Evolutionary conservation across 1,140 invertebrate genomes (phyloP), one percentile per base, ranked within the genome.

Genomic region (Matsumurasca onukii): DNA sequence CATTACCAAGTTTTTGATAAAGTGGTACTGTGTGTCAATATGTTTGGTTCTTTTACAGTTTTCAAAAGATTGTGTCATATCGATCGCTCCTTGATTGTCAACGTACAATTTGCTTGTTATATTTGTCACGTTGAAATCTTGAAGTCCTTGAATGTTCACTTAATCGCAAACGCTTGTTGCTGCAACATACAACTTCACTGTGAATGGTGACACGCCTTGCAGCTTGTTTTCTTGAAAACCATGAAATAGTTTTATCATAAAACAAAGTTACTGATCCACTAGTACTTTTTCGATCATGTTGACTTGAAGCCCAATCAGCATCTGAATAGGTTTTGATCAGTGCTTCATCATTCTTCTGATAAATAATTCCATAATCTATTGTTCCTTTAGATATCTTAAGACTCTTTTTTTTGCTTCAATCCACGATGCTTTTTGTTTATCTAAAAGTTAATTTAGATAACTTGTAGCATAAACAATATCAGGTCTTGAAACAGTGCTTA

Each of bases 381-480:
- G n/a, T n/a, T n/a, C n/a, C n/a, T n/a, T n/a, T n/a, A n/a, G n/a
- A n/a, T n/a, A n/a, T n/a, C n/a, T n/a, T n/a, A n/a, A n/a, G n/a
- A n/a, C n/a, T n/a, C n/a, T n/a, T n/a, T n/a, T n/a, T n/a, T n/a
- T n/a, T n/a, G n/a, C n/a, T n/a, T n/a, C n/a, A n/a, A n/a, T n/a
- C n/a, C n/a, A n/a, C n/a, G n/a, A n/a, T n/a, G n/a, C n/a, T 22
- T 52, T 52, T 52, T 12, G 49, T 52, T 52, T 5, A 22, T 52
- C 49, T 5, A 52, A 22, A 22, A 52, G 22, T 22, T 52, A 20
- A 20, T 22, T 52, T 22, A 52, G 20, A 52, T 52, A 52, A 22
- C 49, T 52, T 52, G 49, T 52, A 3, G 20, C 12, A 52, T 52
- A 39, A 5, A 17, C 17, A 9, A 52, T 52, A 52, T 52, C 49